Percentiles rank a stretch among this genome's conserved stretches.
These are phyloP conservation scores for Gandaritis pyraliata DNA, from an alignment of 2,888 invertebrate genomes.

Conservation along the genomic window DNA sequence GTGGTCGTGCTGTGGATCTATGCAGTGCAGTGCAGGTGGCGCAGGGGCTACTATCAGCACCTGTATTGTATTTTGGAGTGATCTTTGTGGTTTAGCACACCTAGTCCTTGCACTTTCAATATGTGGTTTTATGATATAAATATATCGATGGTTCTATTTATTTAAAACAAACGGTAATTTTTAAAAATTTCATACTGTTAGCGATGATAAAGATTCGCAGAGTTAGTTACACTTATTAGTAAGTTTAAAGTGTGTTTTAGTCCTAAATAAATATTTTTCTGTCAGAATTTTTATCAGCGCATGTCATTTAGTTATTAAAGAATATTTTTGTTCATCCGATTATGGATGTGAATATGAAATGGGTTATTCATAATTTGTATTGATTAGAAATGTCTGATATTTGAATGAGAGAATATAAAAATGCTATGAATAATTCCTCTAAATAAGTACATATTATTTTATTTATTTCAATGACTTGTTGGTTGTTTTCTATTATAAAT, in stretches of 20 bases:
- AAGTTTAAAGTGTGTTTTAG: not conserved
- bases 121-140: too few relatives aligned
- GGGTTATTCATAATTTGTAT: conserved; percentile 5
- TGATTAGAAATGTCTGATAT: conserved; percentile 1
- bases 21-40: too few relatives aligned
- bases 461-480: conserved; percentile 51
- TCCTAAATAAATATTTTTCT: too few relatives aligned
- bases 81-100: too few relatives aligned
- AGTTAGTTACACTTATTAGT: not conserved
- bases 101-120: too few relatives aligned
- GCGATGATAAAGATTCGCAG: too few relatives aligned
- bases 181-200: too few relatives aligned
- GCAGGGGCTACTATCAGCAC: too few relatives aligned
- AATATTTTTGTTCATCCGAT: not conserved
- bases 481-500: conserved; percentile 47
- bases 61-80: too few relatives aligned
- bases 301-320: not conserved
- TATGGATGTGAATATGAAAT: conserved; percentile 5
- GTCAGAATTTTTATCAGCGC: not conserved
- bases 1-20: too few relatives aligned
- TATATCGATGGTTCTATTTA: too few relatives aligned
- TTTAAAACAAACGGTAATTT: too few relatives aligned
- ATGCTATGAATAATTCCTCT: conserved; percentile 29
- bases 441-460: conserved; percentile 35
- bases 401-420: conserved; percentile 7